Percentiles rank a stretch among this genome's conserved stretches.
Conservation (phyloP, 2,888 invertebrate species). For the Napeogenes sylphis region DNA sequence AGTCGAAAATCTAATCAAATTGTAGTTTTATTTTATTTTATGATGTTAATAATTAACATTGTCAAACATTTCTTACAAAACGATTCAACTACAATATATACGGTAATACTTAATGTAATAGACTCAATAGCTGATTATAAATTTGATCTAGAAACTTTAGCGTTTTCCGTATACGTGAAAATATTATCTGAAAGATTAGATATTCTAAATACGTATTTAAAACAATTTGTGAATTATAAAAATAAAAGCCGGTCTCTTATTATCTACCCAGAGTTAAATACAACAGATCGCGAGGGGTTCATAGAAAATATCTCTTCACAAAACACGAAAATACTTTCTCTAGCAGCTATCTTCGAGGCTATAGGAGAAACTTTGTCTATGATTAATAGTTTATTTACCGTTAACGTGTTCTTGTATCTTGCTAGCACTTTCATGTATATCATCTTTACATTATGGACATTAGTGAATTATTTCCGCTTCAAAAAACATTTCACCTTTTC, state of each 20-base stretch:
- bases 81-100: not conserved
- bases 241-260: not conserved
- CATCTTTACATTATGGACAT: constrained; percentile 49
- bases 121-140: not conserved
- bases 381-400: not conserved
- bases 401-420: constrained; percentile 21
- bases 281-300: not conserved
- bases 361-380: not conserved
- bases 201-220: not conserved
- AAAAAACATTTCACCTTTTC: constrained; percentile 35
- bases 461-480: constrained; percentile 43
- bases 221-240: not conserved
- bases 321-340: not conserved
- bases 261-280: not conserved
- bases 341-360: not conserved
- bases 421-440: constrained; percentile 46
- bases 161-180: not conserved
- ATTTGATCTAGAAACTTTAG: not conserved
- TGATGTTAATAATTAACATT: not conserved
- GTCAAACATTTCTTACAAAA: not conserved
- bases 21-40: constrained; percentile 8
- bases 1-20: constrained; percentile 2
- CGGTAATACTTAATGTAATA: not conserved
- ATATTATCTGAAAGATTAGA: constrained; percentile 5
- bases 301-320: not conserved